Conservation (phyloP, 2,113 vertebrate genomes). For the Ageneiosus marmoratus region DNA sequence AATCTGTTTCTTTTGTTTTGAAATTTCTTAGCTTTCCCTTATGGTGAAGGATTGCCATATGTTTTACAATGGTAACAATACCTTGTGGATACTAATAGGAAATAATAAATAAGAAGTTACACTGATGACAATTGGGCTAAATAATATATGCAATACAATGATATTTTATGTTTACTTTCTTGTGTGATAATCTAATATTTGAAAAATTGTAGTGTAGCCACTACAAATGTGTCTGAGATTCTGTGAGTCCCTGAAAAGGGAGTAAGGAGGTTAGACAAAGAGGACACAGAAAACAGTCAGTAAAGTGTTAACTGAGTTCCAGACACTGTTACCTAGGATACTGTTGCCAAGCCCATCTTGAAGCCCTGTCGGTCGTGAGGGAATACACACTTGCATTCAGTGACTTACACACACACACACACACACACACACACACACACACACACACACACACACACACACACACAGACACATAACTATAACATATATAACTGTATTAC, state of each 20-base stretch:
- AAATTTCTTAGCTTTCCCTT: no score
- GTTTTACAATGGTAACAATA: neutral
- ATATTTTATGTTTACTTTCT: neutral
- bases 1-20: no score
- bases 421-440: constrained; percentile 8
- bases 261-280: neutral
- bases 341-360: constrained; percentile 60
- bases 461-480: neutral
- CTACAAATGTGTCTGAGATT: neutral
- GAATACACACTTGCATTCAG: constrained; percentile 47
- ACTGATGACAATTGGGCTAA: neutral
- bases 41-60: no score
- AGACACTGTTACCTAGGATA: constrained; percentile 68
- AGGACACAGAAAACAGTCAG: constrained; percentile 29
- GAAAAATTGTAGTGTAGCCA: neutral
- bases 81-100: neutral
- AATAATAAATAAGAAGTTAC: neutral
- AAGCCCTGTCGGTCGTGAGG: constrained; percentile 51
- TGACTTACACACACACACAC: constrained; percentile 2
- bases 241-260: neutral
- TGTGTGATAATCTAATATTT: neutral
- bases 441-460: neutral
- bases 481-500: neutral
- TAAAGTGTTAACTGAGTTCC: constrained; percentile 60
- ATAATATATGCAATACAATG: neutral